Percentiles rank a stretch among this genome's conserved stretches.
These are phyloP conservation scores for Nicator chloris DNA, from an alignment of 2,113 vertebrate species.

Conservation along the genomic window DNA sequence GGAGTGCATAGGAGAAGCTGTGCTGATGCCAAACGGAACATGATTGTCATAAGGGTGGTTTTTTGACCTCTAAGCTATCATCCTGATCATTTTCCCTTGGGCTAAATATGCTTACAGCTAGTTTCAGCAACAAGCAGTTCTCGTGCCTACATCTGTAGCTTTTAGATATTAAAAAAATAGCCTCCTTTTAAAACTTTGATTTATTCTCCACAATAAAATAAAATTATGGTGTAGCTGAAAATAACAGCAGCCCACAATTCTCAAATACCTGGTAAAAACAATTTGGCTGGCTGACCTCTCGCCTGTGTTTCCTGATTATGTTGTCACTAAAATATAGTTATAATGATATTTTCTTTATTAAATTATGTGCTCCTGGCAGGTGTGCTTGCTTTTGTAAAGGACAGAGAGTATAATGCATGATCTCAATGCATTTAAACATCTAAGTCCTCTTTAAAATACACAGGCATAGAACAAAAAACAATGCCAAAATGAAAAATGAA, in stretches of 20 bases:
- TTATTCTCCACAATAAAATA: constrained; percentile 41
- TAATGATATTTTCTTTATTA: constrained; percentile 47
- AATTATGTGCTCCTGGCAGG: constrained; percentile 12
- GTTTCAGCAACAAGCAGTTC: constrained; percentile 9
- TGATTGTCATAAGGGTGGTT: neutral
- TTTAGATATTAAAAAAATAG: neutral
- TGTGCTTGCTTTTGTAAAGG: constrained; percentile 8
- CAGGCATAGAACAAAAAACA: constrained; percentile 22
- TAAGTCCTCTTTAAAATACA: constrained; percentile 16
- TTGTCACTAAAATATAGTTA: constrained; percentile 32
- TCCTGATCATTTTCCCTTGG: neutral
- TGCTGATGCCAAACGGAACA: neutral
- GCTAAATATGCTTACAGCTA: neutral
- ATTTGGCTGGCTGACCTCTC: neutral
- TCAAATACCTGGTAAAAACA: neutral
- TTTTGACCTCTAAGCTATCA: constrained; percentile 19
- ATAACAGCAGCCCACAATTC: neutral
- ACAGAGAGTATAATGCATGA: constrained; percentile 15
- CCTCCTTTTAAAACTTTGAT: constrained; percentile 25
- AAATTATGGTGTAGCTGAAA: constrained; percentile 30
- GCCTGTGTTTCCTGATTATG: constrained; percentile 2
- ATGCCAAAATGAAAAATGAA: constrained; percentile 40
- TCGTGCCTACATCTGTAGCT: neutral
- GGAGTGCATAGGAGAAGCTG: neutral
- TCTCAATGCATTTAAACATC: neutral